Base-by-base conservation (phyloP, 2,797 vertebrate genomes). In the Crypturellus tataupa region DNA sequence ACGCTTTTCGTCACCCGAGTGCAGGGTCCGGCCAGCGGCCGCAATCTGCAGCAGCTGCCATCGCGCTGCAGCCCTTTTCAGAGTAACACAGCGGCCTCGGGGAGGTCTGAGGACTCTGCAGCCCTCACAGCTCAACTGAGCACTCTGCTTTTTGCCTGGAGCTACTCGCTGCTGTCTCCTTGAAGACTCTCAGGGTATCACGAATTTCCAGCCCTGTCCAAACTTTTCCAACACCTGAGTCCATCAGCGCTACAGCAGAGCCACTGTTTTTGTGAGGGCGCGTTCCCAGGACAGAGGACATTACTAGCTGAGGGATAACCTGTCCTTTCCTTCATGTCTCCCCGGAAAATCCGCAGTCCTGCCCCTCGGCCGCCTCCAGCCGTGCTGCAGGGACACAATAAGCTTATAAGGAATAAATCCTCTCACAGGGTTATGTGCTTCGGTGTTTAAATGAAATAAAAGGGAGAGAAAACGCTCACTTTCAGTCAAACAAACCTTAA, bases 261-360 rank as follows among this genome's bases (percentile, higher is more conserved):
- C 40, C 21, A 37, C 56, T 55, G 7, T 95, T 51, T 90, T 85
- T 39, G 8, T 31, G 71, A 80, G 46, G 62, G 78, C n/a, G 56
- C 51, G 21, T 78, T 85, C 67, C 46, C 88, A 68, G 69, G 90
- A 95, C 90, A 77, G 31, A 83, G 90, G 62, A 47, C 62, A 90
- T 73, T 77, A 84, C 85, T 67, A 56, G 53, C 62, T 87, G 77
- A 70, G 85, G 75, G 93, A 90, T 44, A 80, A 65, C 49, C 64
- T 19, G 47, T 83, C 77, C 60, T 39, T 90, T 76, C 59, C 75
- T 75, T 78, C 53, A 70, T 68, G 80, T 90, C 59, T 60, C 68
- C 37, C 75, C 65, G 53, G 73, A 86, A 86, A 82, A 20, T 42
- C 65, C 79, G 20, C 85, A 81, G 39, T 17, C 47, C 89, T 72